phyloP scores from a whole-genome alignment of 2,888 invertebrate genomes.

The Noctua pronuba region DNA sequence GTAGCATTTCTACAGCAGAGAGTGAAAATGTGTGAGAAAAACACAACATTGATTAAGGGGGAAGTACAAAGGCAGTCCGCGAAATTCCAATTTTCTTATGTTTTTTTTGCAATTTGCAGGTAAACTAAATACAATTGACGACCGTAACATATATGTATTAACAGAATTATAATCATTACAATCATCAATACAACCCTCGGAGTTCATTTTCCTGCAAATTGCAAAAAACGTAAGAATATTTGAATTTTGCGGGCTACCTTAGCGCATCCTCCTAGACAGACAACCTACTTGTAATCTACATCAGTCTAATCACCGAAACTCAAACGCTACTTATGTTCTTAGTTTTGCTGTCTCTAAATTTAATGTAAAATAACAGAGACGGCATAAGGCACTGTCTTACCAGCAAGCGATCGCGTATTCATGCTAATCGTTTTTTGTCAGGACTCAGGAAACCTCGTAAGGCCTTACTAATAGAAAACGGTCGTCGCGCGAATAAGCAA shows the following conservation, averaged over 20 bases:
- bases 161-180: neutral
- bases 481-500: neutral
- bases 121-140: neutral
- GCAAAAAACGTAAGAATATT: neutral
- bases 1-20: conserved; percentile 35
- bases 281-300: conserved; percentile 57
- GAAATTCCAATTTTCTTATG: neutral
- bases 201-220: neutral
- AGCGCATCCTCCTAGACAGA: neutral
- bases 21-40: conserved; percentile 1
- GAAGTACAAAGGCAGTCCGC: neutral
- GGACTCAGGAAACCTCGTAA: too few relatives aligned
- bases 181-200: neutral
- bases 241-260: neutral
- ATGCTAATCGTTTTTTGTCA: too few relatives aligned
- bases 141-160: neutral
- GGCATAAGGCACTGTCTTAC: neutral
- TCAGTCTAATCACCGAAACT: conserved; percentile 50
- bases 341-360: neutral
- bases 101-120: neutral
- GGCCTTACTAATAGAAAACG: neutral
- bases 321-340: conserved; percentile 3
- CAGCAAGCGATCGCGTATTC: neutral
- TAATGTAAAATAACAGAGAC: neutral
- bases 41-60: neutral